These are phyloP conservation scores for Lutjanus erythropterus DNA, from an alignment of 2,113 vertebrate species.

Conservation along the genomic window DNA sequence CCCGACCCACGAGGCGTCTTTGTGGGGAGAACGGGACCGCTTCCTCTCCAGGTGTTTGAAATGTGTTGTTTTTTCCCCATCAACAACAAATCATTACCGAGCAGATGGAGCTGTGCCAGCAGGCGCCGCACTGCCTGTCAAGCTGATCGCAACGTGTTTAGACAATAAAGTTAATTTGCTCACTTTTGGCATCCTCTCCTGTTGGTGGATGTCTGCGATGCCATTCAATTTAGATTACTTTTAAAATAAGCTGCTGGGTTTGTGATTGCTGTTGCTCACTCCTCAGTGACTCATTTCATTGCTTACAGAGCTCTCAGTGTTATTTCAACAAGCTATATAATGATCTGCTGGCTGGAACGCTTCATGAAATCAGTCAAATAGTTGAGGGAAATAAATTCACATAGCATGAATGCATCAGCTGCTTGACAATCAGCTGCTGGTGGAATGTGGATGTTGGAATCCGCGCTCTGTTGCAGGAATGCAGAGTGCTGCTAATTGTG, in stretches of 20 bases:
- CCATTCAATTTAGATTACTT: constrained; percentile 37
- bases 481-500: constrained; percentile 34
- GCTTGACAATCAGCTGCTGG: constrained; percentile 10
- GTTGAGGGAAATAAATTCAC: constrained; percentile 12
- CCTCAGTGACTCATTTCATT: constrained; percentile 36
- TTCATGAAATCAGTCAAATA: constrained; percentile 20
- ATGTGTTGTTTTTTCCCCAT: constrained; percentile 43
- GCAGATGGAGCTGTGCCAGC: constrained; percentile 68
- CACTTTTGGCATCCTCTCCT: constrained; percentile 43
- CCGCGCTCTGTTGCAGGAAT: constrained; percentile 12
- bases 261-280: constrained; percentile 40
- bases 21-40: constrained; percentile 11
- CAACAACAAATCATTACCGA: constrained; percentile 62
- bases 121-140: constrained; percentile 54
- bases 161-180: constrained; percentile 66
- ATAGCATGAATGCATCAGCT: not conserved
- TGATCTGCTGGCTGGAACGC: constrained; percentile 21
- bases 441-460: constrained; percentile 7
- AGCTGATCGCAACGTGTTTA: constrained; percentile 59
- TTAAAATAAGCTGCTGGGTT: constrained; percentile 31
- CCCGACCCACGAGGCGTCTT: constrained; percentile 33
- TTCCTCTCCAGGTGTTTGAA: constrained; percentile 69
- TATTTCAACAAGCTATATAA: constrained; percentile 37
- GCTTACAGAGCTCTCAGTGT: constrained; percentile 24
- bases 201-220: constrained; percentile 1